Base-by-base conservation (phyloP, 1,140 invertebrate species). In the Ylistrum balloti region DNA sequence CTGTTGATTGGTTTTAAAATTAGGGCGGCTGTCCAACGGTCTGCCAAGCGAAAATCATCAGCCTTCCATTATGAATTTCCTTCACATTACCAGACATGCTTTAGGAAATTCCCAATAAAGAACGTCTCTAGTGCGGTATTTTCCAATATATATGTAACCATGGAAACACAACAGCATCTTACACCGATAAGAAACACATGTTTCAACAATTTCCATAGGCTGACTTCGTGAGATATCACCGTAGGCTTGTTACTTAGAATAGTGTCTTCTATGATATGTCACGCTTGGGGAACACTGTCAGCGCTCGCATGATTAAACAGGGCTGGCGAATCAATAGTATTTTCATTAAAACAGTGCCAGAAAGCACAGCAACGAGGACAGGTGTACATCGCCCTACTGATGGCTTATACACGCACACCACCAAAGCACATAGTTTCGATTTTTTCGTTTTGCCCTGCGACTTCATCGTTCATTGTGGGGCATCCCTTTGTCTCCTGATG, bases 281-380 rank as follows among this genome's bases (percentile, higher is more conserved):
- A 74, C 56, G 56, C 56, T 74, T 74, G 56, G 56, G 56, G 56
- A 28, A 11, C 28, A 74, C 22, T 74, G 56, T n/a, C 56, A 74
- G 56, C 56, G 56, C 56, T 74, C 56, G 56, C 56, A 74, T 74
- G 56, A 74, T 74, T 74, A 74, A 74, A 74, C 56, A 74, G n/a
- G 56, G 56, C 56, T 74, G 56, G n/a, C 56, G 22, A 74, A 74
- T 74, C 56, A 74, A 74, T 74, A 74, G 56, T 28, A 74, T 74
- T 74, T 74, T 74, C 56, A 74, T 74, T 74, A 74, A 74, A 74
- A 74, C 56, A 74, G 56, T 74, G 56, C 56, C 56, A 74, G 56
- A 74, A 74, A 74, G 56, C 56, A 74, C 56, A 28, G 56, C 56
- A 28, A n/a, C 56, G 56, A 74, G 56, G 56, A 74, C 56, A 74